These are phyloP conservation scores for Philhelius pedissequus DNA, from an alignment of 2,888 invertebrate genomes.

Conservation along the genomic window DNA sequence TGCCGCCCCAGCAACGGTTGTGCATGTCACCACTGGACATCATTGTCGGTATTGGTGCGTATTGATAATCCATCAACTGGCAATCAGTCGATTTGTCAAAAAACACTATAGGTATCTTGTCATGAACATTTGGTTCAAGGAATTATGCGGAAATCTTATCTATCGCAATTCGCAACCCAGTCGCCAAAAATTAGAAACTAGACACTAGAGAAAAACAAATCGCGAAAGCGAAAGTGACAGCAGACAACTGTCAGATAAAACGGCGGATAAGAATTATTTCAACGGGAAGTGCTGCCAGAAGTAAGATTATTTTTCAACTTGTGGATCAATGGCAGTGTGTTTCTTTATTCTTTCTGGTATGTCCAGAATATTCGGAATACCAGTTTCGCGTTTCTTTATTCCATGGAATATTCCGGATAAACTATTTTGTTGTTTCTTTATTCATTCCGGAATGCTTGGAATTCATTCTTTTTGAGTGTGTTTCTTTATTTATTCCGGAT, in stretches of 20 bases:
- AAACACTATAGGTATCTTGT: background rate
- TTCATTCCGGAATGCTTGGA: too few species aligned
- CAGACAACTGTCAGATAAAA: background rate
- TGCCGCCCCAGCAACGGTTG: slow-evolving; percentile 91
- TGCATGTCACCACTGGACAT: slow-evolving; percentile 85
- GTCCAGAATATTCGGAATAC: too few species aligned
- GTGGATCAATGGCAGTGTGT: too few species aligned
- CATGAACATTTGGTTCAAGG: background rate
- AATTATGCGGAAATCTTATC: slow-evolving; percentile 12
- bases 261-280: background rate
- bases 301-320: too few species aligned
- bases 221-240: background rate
- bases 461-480: too few species aligned
- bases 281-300: background rate
- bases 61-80: slow-evolving; percentile 83
- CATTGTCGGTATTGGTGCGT: slow-evolving; percentile 80
- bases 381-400: too few species aligned
- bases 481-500: too few species aligned
- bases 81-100: slow-evolving; percentile 16
- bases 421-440: too few species aligned
- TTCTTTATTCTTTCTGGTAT: too few species aligned
- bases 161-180: background rate
- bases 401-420: too few species aligned
- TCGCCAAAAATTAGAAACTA: background rate
- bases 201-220: slow-evolving; percentile 5